Base-by-base conservation (phyloP, 2,888 invertebrate genomes). In the Alviniconcha strummeri region DNA sequence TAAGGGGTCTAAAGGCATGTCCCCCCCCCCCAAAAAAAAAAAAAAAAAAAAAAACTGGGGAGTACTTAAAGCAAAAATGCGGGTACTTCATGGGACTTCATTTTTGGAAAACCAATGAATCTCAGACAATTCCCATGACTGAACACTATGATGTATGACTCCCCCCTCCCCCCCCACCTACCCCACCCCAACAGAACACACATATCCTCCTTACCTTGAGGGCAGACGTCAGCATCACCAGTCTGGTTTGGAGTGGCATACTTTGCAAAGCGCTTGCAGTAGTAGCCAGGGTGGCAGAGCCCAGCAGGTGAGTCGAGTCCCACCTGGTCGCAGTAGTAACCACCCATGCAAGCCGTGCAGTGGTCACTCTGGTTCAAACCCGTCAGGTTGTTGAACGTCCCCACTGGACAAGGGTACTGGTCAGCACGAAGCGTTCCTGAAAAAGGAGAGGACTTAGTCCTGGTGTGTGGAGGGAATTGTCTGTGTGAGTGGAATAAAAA, bases 141-240 rank as follows among this genome's bases (percentile, higher is more conserved):
- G 36, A 36, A 36, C 36, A 36, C 3, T 36, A 36, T 36, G 1
- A 36, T 36, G 36, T 36, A 36, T 36, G 36, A 36, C 36, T 3
- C 36, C 36, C 36, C 36, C 36, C 36, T 3, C 36, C 36, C 36
- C 36, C 36, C 36, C 36, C 57, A 76, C 76, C 56, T 2, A 76
- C n/a, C 76, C 52, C 5, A 74, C 72, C 36, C 5, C 7, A 7
- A 5, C 78, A n/a, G 13, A 78, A 60, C 19, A 52, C 52, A 74
- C 60, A 74, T 52, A 5, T 4, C n/a, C 11, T 77, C 52, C 72
- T 84, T 79, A 92, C 92, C 92, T 89, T 92, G 92, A 79, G 93
- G 92, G 84, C 93, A 93, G 81, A 89, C 86, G 82, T 92, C 88
- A n/a, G 93, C 93, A 83, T 91, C 88, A 9, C 88, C 84, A 9